Conservation (phyloP, 2,888 invertebrate species). For the Nephrotoma flavescens region DNA sequence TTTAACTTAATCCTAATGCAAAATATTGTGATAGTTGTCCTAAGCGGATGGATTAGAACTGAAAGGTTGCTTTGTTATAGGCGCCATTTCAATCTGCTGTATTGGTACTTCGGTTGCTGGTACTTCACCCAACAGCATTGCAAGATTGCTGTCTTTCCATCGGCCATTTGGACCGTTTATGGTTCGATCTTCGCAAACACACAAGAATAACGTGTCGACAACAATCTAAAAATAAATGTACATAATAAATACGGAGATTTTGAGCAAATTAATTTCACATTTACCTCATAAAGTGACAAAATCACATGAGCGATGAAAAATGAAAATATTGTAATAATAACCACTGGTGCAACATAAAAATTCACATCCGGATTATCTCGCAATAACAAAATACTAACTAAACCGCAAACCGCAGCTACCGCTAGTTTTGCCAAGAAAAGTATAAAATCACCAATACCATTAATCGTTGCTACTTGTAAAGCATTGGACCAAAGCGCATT, state of each 20-base stretch:
- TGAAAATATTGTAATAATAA: constrained; percentile 69
- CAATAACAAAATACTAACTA: constrained; percentile 60
- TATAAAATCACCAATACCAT: constrained; percentile 85
- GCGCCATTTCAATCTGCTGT: constrained; percentile 31
- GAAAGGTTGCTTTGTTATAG: constrained; percentile 31
- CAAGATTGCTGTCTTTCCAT: constrained; percentile 43
- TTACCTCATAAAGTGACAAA: constrained; percentile 82
- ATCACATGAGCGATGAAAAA: constrained; percentile 91
- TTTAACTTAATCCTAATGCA: neutral
- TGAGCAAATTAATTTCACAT: neutral
- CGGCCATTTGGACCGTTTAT: constrained; percentile 59
- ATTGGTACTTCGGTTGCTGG: constrained; percentile 25
- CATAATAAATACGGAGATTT: neutral
- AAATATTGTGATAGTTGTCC: neutral
- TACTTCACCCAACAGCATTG: constrained; percentile 38
- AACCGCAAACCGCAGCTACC: constrained; percentile 71
- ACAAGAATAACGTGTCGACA: constrained; percentile 83
- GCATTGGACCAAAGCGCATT: constrained; percentile 69
- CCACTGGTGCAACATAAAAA: constrained; percentile 74
- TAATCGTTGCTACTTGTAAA: constrained; percentile 79
- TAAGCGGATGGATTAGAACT: constrained; percentile 14
- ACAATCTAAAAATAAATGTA: constrained; percentile 57
- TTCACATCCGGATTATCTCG: constrained; percentile 57
- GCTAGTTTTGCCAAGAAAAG: constrained; percentile 68
- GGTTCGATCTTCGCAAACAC: constrained; percentile 85